Percentiles rank a stretch among this genome's conserved stretches.
These are phyloP conservation scores for Phasianus colchicus DNA, from an alignment of 2,113 vertebrate species.

Conservation along the genomic window DNA sequence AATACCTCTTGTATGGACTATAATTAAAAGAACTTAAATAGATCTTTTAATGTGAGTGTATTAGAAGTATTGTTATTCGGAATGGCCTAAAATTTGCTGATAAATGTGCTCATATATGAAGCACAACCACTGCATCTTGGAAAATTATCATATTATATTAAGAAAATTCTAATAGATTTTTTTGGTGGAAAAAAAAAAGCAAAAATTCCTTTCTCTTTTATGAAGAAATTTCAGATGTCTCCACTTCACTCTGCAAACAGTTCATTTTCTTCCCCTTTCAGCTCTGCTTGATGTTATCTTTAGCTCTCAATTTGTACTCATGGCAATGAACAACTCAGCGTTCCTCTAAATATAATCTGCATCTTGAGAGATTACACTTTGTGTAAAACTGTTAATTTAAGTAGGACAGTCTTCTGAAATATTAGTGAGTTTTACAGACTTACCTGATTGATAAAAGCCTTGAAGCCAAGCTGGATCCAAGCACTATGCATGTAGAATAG, in stretches of 20 bases:
- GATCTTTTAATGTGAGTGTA: neutral
- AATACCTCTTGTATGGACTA: neutral
- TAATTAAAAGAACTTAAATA: neutral
- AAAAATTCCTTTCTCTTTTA: neutral
- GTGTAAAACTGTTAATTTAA: neutral
- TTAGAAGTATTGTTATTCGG: neutral
- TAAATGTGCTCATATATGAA: neutral
- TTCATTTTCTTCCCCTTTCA: slow-evolving; percentile 6
- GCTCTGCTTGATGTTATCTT: neutral
- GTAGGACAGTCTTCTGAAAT: neutral
- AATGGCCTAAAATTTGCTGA: neutral
- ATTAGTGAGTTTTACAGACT: neutral
- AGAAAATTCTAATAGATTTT: neutral
- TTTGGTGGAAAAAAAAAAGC: neutral
- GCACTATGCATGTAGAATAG: neutral
- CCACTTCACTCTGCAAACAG: neutral
- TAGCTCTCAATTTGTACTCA: neutral
- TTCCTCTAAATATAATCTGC: neutral
- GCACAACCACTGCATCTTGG: neutral
- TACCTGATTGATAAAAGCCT: slow-evolving; percentile 4
- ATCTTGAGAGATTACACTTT: neutral
- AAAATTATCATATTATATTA: neutral
- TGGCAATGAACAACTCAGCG: neutral
- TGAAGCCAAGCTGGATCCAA: neutral
- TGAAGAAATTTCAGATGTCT: neutral